Evolutionary conservation across 2,113 vertebrate genomes (phyloP), one percentile per base, ranked within the genome.

Genomic region (Mobula hypostoma): DNA sequence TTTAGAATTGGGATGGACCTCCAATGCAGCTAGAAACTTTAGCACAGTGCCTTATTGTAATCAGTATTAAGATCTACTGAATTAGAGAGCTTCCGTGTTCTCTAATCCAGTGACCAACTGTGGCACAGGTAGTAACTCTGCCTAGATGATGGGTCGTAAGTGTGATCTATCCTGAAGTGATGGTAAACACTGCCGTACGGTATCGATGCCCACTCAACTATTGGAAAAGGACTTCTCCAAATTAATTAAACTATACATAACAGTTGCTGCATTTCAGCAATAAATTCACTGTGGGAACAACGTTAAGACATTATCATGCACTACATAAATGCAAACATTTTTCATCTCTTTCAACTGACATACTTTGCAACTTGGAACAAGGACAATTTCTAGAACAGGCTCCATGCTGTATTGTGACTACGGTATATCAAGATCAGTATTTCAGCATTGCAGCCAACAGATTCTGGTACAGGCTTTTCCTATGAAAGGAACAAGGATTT

Each of bases 311-410:
- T 90, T 66, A 32, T 68, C 85, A n/a, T 7, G 61, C 61, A n/a
- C 61, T 27, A 32, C 7, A 68, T 32, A 63, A 93, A 93, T 74
- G 70, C 70, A 74, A 29, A 5, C 21, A 74, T 29, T 74, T 74
- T 40, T 72, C 85, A 66, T 66, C 61, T 83, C 48, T 58, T 93
- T 70, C 70, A 56, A 93, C 40, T 93, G 91, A 74, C 85, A 90
- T 36, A 90, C 58, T 66, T 90, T 90, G 61, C 58, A 66, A 88
- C 58, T 88, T 88, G 85, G 85, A 90, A 32, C 85, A 68, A 93
- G 91, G 68, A 74, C 70, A 93, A 93, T 27, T 93, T 93, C 68
- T 74, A 93, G 68, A 24, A 93, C 66, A 93, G 48, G 70, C 70
- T 48, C 68, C 91, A 74, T 56, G 68, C 68, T 74, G 66, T 93